phyloP scores from a whole-genome alignment of 2,113 vertebrate genomes.

The Dipodomys merriami region DNA sequence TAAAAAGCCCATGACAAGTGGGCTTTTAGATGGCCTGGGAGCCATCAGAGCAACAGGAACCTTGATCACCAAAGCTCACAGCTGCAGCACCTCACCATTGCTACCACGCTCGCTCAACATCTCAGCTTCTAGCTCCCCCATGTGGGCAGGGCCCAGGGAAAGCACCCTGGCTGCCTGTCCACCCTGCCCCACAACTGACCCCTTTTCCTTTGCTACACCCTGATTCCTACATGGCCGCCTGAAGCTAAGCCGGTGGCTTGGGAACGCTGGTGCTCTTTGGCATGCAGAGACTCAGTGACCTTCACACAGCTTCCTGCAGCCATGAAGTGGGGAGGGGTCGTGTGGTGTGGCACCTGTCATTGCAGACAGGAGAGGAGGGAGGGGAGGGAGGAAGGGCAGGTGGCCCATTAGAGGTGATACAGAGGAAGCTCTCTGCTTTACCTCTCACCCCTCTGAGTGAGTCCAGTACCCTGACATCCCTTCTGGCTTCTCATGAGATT shows the following conservation, averaged over 20 bases:
- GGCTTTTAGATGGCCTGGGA: background rate
- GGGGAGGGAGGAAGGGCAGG: too few species aligned
- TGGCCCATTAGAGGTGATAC: background rate
- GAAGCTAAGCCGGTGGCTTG: background rate
- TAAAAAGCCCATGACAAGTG: background rate
- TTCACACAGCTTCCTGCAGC: background rate
- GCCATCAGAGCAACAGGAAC: too few species aligned
- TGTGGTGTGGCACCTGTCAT: background rate
- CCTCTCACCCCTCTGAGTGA: background rate
- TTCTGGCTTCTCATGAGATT: background rate
- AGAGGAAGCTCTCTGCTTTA: background rate
- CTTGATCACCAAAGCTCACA: too few species aligned
- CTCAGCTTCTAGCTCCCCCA: background rate
- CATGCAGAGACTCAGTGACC: background rate
- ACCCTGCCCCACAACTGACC: too few species aligned
- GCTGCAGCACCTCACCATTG: fast-evolving
- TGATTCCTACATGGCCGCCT: background rate
- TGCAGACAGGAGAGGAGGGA: background rate
- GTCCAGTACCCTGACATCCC: background rate
- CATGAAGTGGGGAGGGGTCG: background rate
- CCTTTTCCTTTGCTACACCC: background rate
- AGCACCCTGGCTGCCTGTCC: background rate
- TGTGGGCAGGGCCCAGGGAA: background rate
- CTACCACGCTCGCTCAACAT: fast-evolving
- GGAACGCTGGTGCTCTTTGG: too few species aligned